Conservation (phyloP, 2,113 vertebrate genomes). For the Aplodontia rufa region DNA sequence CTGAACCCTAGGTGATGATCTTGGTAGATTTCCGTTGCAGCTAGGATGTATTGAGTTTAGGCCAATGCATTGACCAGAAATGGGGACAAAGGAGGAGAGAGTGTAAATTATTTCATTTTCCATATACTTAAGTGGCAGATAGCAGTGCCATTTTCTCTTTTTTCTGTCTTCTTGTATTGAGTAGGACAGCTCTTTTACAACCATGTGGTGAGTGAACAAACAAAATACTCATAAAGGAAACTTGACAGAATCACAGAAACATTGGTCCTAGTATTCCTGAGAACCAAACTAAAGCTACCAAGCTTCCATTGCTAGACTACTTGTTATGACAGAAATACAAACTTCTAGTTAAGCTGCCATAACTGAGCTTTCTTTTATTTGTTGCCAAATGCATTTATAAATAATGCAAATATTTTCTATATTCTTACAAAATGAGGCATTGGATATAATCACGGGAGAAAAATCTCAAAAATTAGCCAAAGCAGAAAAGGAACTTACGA, state of each 20-base stretch:
- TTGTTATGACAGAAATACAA: neutral
- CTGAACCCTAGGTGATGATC: neutral
- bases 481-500: neutral
- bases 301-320: neutral
- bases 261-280: neutral
- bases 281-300: neutral
- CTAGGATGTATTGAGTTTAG: neutral
- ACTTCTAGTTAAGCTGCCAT: neutral
- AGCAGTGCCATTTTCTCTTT: neutral
- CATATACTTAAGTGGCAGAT: neutral
- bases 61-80: neutral
- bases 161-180: neutral
- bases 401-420: neutral
- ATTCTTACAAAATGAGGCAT: neutral
- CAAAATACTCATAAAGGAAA: neutral
- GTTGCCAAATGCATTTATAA: neutral
- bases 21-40: neutral
- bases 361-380: neutral
- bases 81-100: neutral
- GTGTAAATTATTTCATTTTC: neutral
- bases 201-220: neutral
- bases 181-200: neutral
- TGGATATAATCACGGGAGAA: neutral
- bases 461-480: neutral
- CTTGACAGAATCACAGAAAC: neutral